Evolutionary conservation across 2,113 vertebrate genomes (phyloP), one percentile per base, ranked within the genome.

Genomic region (Herpetotheres cachinnans): DNA sequence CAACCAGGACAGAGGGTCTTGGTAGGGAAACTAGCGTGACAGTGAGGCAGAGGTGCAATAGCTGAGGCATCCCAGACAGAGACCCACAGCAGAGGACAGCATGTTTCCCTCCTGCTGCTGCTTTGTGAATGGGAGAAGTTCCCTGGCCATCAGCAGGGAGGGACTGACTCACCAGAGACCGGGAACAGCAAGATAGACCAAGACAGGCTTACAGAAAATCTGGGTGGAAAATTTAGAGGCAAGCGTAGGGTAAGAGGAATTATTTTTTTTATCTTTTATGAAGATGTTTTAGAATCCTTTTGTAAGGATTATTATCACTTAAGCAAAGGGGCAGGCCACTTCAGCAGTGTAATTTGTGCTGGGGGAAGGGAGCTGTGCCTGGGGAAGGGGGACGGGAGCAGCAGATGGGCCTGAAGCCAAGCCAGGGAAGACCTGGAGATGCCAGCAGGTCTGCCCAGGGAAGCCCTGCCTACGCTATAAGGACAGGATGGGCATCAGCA

Each of bases 61-160:
- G 30, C 20, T 81, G 55, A 67, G 25, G n/a, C 0, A 0, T n/a
- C 56, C 56, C 36, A 54, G 16, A 13, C 2, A 54, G 47, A 80
- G 16, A 36, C 16, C 10, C 42, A 40, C 8, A 47, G 32, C 62
- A 77, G 29, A 67, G 30, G 44, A 77, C 34, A 55, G 63, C 10
- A 3, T 3, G 3, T 50, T 67, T 82, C 63, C 44, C 49, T 2
- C 2, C 46, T 59, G 80, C 44, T 52, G 36, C 63, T 10, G 11
- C 40, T 46, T 58, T 30, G 16, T 11, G 12, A 61, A 27, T n/a
- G 59, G 79, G 40, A 73, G 25, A 44, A 18, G 25, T 36, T 50
- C 44, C 8, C 15, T 18, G 42, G 44, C 26, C 44, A n/a, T 10
- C 76, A 69, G 59, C 29, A 12, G 40, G 20, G 26, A 59, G 32